Evolutionary conservation across 2,113 vertebrate genomes (phyloP), one percentile per base, ranked within the genome.

Genomic region (Tragelaphus scriptus): DNA sequence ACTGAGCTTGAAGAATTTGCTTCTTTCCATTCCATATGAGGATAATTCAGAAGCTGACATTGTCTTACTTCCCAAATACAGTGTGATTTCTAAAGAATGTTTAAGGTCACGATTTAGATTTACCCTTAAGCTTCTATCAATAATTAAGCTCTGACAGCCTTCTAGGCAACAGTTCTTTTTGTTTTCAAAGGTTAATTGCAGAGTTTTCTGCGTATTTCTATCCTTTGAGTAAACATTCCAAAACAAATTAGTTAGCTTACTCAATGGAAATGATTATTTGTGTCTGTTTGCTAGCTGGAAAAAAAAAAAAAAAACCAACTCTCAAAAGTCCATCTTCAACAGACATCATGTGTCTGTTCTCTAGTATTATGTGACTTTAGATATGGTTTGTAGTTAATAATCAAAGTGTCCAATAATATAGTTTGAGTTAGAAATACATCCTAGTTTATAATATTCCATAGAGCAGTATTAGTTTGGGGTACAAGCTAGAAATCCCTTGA

Each of bases 161-260:
- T 94, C 44, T 58, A 96, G 96, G 68, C 81, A 97, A 94, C 40
- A 95, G 91, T 96, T 95, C 90, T 80, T 96, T 97, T 97, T 97
- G 90, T 98, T 98, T 97, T 95, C 95, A 97, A 88, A 98, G 98
- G 96, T 97, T 97, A 98, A 98, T 98, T 98, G 95, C 77, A 89
- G 80, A 85, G 51, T 89, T 97, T 97, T 97, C 88, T 86, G 68
- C 93, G 86, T 89, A 91, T 93, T 96, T 97, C 89, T 89, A 82
- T 91, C 36, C 85, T 98, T 89, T 96, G 85, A 95, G 94, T 93
- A 98, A 98, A 98, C 98, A 98, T 97, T 96, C 77, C 93, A 91
- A 97, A 97, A 94, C 77, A 95, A 97, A 96, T 97, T 97, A 97
- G 88, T 94, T 77, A 81, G 85, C 63, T 81, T 53, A 30, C 58